Evolutionary conservation across 2,113 vertebrate species (phyloP).

Genomic region (Maccullochella peelii): DNA sequence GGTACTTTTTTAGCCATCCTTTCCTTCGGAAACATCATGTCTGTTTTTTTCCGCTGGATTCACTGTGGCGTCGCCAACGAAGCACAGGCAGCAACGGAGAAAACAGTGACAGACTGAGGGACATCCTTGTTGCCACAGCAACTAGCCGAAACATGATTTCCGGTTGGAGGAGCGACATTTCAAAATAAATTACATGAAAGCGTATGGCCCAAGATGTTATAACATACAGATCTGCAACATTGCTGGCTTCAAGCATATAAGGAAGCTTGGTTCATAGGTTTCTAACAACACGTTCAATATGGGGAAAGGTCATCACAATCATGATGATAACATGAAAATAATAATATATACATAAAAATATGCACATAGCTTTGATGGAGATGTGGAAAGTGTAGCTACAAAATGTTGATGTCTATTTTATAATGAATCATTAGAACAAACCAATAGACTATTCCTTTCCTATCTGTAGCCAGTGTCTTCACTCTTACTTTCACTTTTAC

Average conservation of each 20-base stretch:
- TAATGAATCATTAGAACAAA: not conserved
- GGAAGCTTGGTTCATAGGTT: not conserved
- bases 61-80: constrained; percentile 55
- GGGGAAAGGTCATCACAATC: not conserved
- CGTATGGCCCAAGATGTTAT: not conserved
- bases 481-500: not conserved
- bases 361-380: not conserved
- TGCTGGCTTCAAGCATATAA: not conserved
- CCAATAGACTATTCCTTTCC: not conserved
- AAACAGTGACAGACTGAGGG: constrained; percentile 69
- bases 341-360: too few relatives aligned
- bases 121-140: constrained; percentile 79
- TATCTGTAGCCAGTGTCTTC: not conserved
- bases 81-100: constrained; percentile 47
- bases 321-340: not conserved
- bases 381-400: too few relatives aligned
- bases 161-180: constrained; percentile 36
- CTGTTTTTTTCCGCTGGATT: constrained; percentile 48
- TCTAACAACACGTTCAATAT: not conserved
- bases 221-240: not conserved
- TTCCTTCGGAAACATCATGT: constrained; percentile 38
- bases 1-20: constrained; percentile 22
- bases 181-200: constrained; percentile 52
- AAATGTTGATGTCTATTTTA: not conserved
- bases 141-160: constrained; percentile 61